Percentiles rank a stretch among this genome's conserved stretches.
Conservation (phyloP, 2,888 invertebrate genomes). For the Chelonus formosanus region DNA sequence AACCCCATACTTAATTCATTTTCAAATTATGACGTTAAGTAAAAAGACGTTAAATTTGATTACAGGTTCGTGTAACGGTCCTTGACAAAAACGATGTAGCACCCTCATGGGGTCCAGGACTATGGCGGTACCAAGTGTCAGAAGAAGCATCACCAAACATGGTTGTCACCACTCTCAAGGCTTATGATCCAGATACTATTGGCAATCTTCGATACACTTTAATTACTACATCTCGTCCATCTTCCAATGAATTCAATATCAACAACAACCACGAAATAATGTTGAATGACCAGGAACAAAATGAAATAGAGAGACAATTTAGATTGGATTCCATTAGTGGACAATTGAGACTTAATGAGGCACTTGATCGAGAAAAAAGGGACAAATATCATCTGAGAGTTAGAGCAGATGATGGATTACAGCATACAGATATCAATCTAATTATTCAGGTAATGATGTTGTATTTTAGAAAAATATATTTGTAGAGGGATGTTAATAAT, state of each 20-base stretch:
- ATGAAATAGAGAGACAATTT: constrained; percentile 72
- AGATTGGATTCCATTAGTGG: constrained; percentile 77
- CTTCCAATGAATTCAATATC: constrained; percentile 8
- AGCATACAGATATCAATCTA: constrained; percentile 81
- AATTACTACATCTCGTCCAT: constrained; percentile 61
- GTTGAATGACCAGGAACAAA: constrained; percentile 45
- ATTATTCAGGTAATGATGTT: constrained; percentile 76
- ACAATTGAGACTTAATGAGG: constrained; percentile 77
- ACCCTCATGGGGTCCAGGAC: constrained; percentile 83
- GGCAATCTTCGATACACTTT: constrained; percentile 81
- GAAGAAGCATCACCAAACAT: constrained; percentile 88
- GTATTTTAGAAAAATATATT: background rate
- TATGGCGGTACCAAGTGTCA: constrained; percentile 78
- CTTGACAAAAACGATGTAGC: constrained; percentile 95
- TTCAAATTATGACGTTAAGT: constrained; percentile 36
- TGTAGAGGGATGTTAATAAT: constrained; percentile 17
- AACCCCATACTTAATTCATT: constrained; percentile 39
- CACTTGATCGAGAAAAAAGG: constrained; percentile 84
- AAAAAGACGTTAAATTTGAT: constrained; percentile 51
- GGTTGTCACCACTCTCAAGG: constrained; percentile 78
- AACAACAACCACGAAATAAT: constrained; percentile 29
- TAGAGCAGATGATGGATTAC: constrained; percentile 89
- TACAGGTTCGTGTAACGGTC: constrained; percentile 85
- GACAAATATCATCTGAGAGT: constrained; percentile 81
- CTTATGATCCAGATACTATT: constrained; percentile 86